phyloP scores from a whole-genome alignment of 2,113 vertebrate genomes.

The Jacana jacana region DNA sequence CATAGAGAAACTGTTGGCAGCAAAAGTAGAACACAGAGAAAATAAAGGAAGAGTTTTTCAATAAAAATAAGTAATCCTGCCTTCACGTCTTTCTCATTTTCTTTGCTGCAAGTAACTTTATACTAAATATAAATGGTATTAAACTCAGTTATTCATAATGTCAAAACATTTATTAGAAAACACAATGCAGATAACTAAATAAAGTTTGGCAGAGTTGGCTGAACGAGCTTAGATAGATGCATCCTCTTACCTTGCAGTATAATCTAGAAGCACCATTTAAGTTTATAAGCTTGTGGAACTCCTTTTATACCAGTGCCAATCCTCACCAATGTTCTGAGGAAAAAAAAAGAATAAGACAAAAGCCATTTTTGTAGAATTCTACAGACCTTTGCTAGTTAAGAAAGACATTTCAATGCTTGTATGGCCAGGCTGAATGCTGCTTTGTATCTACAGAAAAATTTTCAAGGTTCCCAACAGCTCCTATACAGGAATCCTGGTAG shows the following conservation, averaged over 20 bases:
- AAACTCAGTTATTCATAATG: background rate
- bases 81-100: background rate
- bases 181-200: background rate
- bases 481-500: background rate
- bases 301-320: background rate
- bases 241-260: background rate
- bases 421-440: background rate
- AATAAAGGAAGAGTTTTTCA: background rate
- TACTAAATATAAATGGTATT: background rate
- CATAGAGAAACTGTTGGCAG: background rate
- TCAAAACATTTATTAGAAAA: background rate
- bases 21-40: background rate
- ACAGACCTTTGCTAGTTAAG: background rate
- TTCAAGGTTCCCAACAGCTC: background rate
- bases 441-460: conserved; percentile 14
- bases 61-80: background rate
- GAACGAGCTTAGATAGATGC: background rate
- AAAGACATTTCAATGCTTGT: background rate
- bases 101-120: background rate
- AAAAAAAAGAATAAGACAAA: background rate
- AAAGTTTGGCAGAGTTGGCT: background rate
- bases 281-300: background rate
- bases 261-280: background rate
- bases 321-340: background rate
- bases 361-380: background rate